These are phyloP conservation scores for Todiramphus chloris DNA, from an alignment of 2,113 vertebrate species.

Conservation along the genomic window DNA sequence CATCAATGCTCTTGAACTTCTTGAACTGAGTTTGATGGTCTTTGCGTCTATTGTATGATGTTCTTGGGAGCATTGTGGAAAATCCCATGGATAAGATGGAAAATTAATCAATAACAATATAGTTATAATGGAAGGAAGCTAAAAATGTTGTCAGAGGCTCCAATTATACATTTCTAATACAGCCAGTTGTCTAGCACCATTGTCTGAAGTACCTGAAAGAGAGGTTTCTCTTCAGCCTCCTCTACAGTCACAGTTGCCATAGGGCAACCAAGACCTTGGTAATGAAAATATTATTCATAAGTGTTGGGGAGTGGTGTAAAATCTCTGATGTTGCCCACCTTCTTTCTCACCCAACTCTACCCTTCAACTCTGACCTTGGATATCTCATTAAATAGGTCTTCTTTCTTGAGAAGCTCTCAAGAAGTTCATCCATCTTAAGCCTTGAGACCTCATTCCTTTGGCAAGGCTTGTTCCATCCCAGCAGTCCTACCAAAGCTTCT, in stretches of 20 bases:
- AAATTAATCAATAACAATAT: not conserved
- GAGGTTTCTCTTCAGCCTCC: not conserved
- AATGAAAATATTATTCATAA: accelerated
- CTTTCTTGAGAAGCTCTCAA: not conserved
- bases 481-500: not conserved
- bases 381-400: not conserved
- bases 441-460: not conserved
- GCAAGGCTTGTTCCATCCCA: not conserved
- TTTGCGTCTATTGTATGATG: not conserved
- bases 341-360: not conserved
- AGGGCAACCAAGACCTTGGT: not conserved
- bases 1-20: not conserved
- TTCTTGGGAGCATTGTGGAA: not conserved
- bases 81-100: not conserved
- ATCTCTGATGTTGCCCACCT: not conserved
- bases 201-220: not conserved
- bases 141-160: not conserved
- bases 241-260: not conserved
- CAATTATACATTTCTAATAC: not conserved
- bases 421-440: not conserved
- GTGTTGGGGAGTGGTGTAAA: not conserved
- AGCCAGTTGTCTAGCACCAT: not conserved
- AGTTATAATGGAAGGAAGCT: not conserved
- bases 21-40: not conserved
- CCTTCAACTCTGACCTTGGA: not conserved